Base-by-base conservation (phyloP, 1,140 invertebrate species). In the Arion vulgaris region DNA sequence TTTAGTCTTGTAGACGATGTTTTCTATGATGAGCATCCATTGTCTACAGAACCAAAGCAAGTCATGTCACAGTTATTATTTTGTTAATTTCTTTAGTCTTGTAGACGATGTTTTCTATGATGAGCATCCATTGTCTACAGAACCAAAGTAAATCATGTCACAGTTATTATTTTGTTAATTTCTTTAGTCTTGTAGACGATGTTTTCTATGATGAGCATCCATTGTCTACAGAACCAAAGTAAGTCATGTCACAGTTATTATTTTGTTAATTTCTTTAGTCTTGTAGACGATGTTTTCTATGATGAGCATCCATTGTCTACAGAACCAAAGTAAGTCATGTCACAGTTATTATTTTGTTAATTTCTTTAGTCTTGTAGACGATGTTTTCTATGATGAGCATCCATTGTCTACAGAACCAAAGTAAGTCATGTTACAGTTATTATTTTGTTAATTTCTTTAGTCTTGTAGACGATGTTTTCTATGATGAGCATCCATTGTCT, bases 71-170 rank as follows among this genome's bases (percentile, higher is more conserved):
- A 32, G 17, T 28, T 9, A 11, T 23, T 23, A 23, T 19, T 19
- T 57, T 45, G 41, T 45, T 45, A 88, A 90, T 86, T 86, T 83
- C 23, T 85, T 88, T 51, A 90, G 88, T 84, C 80, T 90, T 32
- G 88, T 89, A n/a, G 89, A 90, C 85, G 89, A 90, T 89, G 89
- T 90, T 0, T 90, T 90, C 73, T 90, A 87, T 84, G 89, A 90
- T 86, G 89, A 90, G 41, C n/a, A 32, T 26, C 28, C 39, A 69
- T 1, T 17, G 15, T 32, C 57, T 78, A 45, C 49, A 23, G 57
- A 13, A 49, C 9, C 71, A 26, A 26, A 11, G 71, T 68, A 68
- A n/a, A 34, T 9, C 19, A 49, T 11, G 45, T 19, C 19, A 19
- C 19, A 49, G 45, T 9, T 9, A 49, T 19, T 11, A 19, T 49